Base-by-base conservation (phyloP, 2,113 vertebrate species). In the Cygnus buccinator region DNA sequence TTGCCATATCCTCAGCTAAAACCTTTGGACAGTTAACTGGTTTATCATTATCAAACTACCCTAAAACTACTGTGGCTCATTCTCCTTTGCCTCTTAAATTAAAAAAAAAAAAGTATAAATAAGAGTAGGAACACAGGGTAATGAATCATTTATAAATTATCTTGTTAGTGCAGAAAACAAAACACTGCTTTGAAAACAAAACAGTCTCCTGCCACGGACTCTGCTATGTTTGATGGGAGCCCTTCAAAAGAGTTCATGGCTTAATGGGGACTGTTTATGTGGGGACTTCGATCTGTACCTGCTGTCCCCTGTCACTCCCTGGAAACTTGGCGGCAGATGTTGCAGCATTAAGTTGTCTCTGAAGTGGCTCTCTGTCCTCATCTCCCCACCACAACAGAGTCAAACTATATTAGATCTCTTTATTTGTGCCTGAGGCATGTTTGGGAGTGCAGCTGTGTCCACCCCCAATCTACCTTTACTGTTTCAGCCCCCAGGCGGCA, bases 281-380 rank as follows among this genome's bases (percentile, higher is more conserved):
- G 93, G 97, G 97, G 98, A 97, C 98, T 97, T 96, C 91, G 97
- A 98, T 98, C 97, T 58, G 82, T 98, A 99, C 98, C 98, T 99
- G 98, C 99, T 98, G 98, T 99, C 99, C 99, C 98, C 97, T 89
- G 98, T 98, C 98, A 98, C 98, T 99, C 98, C 95, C 98, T 86
- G 95, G 98, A 98, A 99, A 99, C 99, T 98, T 96, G 97, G 98
- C 96, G 98, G 98, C 99, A 99, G 99, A 99, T 99, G 99, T 98
- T 98, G 97, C 97, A 21, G 97, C 84, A 88, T 94, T 96, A 98
- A 98, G 98, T 98, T 98, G 98, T 98, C 99, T 99, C 99, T 99
- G 99, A 99, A 99, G 99, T 99, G 98, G 98, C 98, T 99, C 98
- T 98, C 96, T 81, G 98, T 98, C 98, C 99, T 95, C 89, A 43